These are phyloP conservation scores for Chrysoperla carnea DNA, from an alignment of 1,140 invertebrate species.

Conservation along the genomic window DNA sequence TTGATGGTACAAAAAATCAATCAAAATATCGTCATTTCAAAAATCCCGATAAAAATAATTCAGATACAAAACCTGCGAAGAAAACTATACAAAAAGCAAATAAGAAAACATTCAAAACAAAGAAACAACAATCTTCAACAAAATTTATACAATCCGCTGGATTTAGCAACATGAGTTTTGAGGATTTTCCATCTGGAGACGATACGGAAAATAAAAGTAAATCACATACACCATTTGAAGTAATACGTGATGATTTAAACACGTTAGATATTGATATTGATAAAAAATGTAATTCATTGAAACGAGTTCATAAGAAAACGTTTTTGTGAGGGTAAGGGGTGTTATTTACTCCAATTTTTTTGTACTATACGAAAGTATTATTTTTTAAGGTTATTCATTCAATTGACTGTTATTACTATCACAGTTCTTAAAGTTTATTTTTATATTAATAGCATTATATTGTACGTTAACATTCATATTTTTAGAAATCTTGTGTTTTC, in stretches of 20 bases:
- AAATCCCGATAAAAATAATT: slow-evolving; percentile 4
- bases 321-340: no score
- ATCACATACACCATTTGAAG: slow-evolving; percentile 39
- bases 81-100: slow-evolving; percentile 11
- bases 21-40: slow-evolving; percentile 34
- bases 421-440: no score
- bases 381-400: no score
- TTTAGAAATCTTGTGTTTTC: no score
- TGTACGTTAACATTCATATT: no score
- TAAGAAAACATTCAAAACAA: slow-evolving; percentile 9
- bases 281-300: no score
- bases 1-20: slow-evolving; percentile 24
- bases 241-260: slow-evolving; percentile 23
- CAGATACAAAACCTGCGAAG: slow-evolving; percentile 4
- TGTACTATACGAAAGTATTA: no score
- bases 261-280: no score
- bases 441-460: no score
- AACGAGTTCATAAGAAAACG: no score
- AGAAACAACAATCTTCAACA: slow-evolving; percentile 8
- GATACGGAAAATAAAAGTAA: slow-evolving; percentile 21
- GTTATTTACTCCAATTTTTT: no score
- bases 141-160: slow-evolving; percentile 23
- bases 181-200: slow-evolving; percentile 56
- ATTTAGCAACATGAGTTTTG: slow-evolving; percentile 65
- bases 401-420: no score